These are phyloP conservation scores for Drosophila robusta DNA, from an alignment of 2,888 invertebrate species.

Conservation along the genomic window DNA sequence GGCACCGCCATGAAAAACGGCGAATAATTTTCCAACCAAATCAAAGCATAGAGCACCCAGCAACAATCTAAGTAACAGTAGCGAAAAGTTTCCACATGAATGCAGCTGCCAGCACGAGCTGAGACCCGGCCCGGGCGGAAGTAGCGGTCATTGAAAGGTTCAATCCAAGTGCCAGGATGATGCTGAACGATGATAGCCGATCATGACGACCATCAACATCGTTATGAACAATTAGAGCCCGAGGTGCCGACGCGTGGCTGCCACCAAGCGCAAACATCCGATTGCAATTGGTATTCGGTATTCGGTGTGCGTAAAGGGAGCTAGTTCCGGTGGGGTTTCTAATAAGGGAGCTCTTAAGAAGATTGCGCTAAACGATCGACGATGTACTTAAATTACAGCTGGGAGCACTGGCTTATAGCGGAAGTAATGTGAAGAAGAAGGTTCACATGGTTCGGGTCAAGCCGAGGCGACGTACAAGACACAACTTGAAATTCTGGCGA, in stretches of 20 bases:
- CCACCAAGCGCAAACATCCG: conserved; percentile 45
- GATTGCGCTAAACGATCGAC: conserved; percentile 59
- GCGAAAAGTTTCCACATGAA: conserved; percentile 60
- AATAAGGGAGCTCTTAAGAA: conserved; percentile 61
- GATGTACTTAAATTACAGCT: conserved; percentile 45
- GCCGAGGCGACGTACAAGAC: conserved; percentile 8
- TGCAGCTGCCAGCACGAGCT: conserved; percentile 49
- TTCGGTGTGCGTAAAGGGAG: conserved; percentile 34
- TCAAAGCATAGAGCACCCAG: conserved; percentile 69
- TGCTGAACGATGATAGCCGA: conserved; percentile 19
- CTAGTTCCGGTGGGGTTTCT: conserved; percentile 56
- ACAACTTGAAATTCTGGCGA: conserved; percentile 51
- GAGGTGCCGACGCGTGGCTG: conserved; percentile 51
- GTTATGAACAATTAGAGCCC: conserved; percentile 49
- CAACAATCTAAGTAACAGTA: conserved; percentile 62
- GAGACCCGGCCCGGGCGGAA: conserved; percentile 33
- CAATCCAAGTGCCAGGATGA: conserved; percentile 25
- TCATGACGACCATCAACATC: conserved; percentile 6
- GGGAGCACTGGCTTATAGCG: conserved; percentile 45
- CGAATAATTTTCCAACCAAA: conserved; percentile 65
- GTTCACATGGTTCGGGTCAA: conserved; percentile 52
- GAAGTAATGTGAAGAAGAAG: conserved; percentile 43
- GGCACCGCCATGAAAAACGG: conserved; percentile 43
- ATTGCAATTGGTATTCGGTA: conserved; percentile 40
- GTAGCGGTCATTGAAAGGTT: conserved; percentile 56